Percentiles rank a stretch among this genome's conserved stretches.
These are phyloP conservation scores for Catostomus latipinnis DNA, from an alignment of 2,797 vertebrate species.

Conservation along the genomic window DNA sequence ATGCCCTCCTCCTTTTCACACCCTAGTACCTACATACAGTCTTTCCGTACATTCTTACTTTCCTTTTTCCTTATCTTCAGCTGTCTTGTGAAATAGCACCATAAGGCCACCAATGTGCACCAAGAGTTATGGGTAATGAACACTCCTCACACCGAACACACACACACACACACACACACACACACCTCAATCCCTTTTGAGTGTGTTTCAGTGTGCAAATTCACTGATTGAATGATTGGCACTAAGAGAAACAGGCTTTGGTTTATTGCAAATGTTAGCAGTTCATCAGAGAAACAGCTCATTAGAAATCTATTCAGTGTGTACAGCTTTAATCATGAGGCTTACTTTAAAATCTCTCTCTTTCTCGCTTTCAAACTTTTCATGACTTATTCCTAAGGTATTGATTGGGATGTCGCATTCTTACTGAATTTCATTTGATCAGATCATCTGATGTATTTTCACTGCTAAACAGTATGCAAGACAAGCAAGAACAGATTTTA, in stretches of 20 bases:
- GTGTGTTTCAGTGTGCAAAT: conserved; percentile 63
- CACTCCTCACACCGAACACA: conserved; percentile 17
- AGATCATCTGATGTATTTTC: conserved; percentile 4
- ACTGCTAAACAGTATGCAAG: background rate
- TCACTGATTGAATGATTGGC: conserved; percentile 57
- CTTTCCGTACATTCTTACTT: no score
- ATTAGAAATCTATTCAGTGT: conserved; percentile 79
- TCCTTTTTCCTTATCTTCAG: background rate
- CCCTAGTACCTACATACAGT: no score
- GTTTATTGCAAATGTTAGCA: conserved; percentile 76
- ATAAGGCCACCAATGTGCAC: background rate
- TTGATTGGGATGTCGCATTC: conserved; percentile 6
- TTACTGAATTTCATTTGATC: conserved; percentile 20
- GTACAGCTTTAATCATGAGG: conserved; percentile 74
- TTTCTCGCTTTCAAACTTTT: conserved; percentile 22
- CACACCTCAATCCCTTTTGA: conserved; percentile 27
- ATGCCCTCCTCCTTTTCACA: no score
- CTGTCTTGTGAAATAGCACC: conserved; percentile 6
- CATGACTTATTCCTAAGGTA: conserved; percentile 4
- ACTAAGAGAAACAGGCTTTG: conserved; percentile 45
- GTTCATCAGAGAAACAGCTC: conserved; percentile 75
- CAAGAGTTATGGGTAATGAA: conserved; percentile 21
- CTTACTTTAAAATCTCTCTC: conserved; percentile 66
- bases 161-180: conserved; percentile 53
- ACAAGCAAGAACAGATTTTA: background rate